Evolutionary conservation across 2,113 vertebrate genomes (phyloP).

Genomic region (Pseudorasbora parva): DNA sequence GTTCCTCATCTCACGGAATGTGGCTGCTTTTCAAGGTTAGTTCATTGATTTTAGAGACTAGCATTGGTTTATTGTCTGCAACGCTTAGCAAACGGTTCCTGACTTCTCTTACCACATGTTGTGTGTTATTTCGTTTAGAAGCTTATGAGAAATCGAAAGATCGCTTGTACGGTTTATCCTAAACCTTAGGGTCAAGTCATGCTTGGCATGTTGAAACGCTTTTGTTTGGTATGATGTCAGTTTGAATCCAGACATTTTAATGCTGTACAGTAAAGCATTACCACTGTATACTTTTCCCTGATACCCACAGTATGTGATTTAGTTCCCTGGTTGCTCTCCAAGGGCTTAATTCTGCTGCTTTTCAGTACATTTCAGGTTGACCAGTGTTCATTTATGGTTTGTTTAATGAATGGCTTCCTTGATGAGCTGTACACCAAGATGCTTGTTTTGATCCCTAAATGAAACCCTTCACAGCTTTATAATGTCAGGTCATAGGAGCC

Average conservation of each 20-base stretch:
- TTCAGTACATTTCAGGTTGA: slow-evolving; percentile 14
- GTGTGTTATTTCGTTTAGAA: not conserved
- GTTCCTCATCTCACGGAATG: slow-evolving; percentile 81
- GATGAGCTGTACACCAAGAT: slow-evolving; percentile 13
- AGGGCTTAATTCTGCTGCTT: not conserved
- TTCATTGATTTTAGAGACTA: not conserved
- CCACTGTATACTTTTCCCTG: not conserved
- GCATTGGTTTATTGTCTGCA: not conserved
- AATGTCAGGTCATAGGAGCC: slow-evolving; percentile 26
- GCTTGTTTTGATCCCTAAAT: slow-evolving; percentile 38
- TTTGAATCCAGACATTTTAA: not conserved
- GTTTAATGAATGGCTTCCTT: slow-evolving; percentile 3
- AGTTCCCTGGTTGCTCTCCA: not conserved
- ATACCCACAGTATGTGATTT: not conserved
- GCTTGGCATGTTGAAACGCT: not conserved
- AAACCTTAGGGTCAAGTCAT: not conserved
- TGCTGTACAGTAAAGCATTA: not conserved
- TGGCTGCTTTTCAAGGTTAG: slow-evolving; percentile 89
- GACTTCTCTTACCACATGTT: not conserved
- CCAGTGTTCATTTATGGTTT: slow-evolving; percentile 20
- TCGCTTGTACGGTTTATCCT: not conserved
- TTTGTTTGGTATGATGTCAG: slow-evolving; percentile 12
- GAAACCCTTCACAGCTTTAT: slow-evolving; percentile 35
- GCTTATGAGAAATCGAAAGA: not conserved
- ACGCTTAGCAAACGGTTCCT: not conserved